These are phyloP conservation scores for Muntiacus muntjak DNA, from an alignment of 2,113 vertebrate species.

Conservation along the genomic window DNA sequence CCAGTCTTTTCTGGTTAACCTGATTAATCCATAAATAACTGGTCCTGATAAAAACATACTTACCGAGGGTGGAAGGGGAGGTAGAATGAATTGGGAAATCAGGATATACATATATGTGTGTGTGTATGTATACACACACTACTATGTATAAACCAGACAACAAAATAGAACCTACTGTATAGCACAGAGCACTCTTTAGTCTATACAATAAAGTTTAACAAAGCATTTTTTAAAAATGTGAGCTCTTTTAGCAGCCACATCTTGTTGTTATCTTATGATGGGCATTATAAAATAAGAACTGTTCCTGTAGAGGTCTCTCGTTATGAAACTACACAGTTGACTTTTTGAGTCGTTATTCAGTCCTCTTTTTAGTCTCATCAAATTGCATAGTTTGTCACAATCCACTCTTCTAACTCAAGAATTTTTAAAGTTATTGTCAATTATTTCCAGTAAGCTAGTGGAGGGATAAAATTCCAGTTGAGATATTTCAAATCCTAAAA, in stretches of 20 bases:
- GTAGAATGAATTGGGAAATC: background rate
- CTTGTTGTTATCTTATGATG: background rate
- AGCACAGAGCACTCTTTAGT: background rate
- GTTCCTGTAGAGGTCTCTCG: background rate
- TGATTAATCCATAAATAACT: background rate
- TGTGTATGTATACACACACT: background rate
- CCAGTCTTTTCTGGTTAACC: background rate
- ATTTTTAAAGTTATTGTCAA: background rate
- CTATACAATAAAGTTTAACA: background rate
- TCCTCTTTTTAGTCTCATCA: background rate
- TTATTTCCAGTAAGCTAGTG: background rate
- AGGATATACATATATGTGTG: background rate
- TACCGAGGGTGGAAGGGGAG: background rate
- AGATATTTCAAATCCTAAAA: background rate
- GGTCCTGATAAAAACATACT: background rate
- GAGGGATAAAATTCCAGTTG: background rate
- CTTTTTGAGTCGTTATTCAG: background rate
- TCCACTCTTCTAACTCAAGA: background rate
- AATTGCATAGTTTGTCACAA: background rate
- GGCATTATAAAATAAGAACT: background rate
- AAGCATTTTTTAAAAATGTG: background rate
- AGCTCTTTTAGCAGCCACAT: background rate
- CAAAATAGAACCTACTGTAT: background rate
- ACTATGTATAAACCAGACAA: background rate
- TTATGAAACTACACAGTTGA: background rate